Evolutionary conservation across 2,888 invertebrate genomes (phyloP).

Genomic region (Isoperla grammatica): DNA sequence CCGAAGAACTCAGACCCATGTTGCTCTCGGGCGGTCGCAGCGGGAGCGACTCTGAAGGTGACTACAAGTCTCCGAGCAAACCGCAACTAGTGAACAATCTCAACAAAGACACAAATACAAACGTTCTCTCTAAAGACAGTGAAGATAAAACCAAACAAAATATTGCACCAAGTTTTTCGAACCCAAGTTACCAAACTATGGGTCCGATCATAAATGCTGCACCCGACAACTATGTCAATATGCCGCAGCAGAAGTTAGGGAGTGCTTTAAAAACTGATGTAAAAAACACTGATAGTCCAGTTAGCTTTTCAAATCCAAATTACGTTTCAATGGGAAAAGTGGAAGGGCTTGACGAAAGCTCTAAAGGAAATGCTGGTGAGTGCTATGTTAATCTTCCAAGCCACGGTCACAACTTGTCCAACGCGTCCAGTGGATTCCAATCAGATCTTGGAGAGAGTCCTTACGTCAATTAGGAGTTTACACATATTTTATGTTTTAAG

Average conservation of each 20-base stretch:
- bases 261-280: neutral
- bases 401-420: constrained; percentile 11
- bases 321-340: constrained; percentile 7
- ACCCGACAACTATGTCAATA: constrained; percentile 49
- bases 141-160: neutral
- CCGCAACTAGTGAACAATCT: constrained; percentile 17
- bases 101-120: constrained; percentile 15
- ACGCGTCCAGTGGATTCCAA: constrained; percentile 18
- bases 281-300: neutral
- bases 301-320: neutral
- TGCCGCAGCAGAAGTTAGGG: constrained; percentile 47
- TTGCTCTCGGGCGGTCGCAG: constrained; percentile 12
- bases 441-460: constrained; percentile 18
- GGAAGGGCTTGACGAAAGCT: neutral
- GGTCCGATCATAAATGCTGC: constrained; percentile 27
- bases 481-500: too few relatives aligned
- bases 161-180: constrained; percentile 38
- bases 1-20: constrained; percentile 24
- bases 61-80: neutral
- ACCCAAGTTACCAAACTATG: constrained; percentile 43
- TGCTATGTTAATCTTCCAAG: constrained; percentile 18
- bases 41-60: constrained; percentile 11
- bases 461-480: constrained; percentile 16
- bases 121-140: neutral
- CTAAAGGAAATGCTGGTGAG: constrained; percentile 10